Percentiles rank a stretch among this genome's conserved stretches.
phyloP scores from a whole-genome alignment of 2,888 invertebrate genomes.

The Zeuzera pyrina region DNA sequence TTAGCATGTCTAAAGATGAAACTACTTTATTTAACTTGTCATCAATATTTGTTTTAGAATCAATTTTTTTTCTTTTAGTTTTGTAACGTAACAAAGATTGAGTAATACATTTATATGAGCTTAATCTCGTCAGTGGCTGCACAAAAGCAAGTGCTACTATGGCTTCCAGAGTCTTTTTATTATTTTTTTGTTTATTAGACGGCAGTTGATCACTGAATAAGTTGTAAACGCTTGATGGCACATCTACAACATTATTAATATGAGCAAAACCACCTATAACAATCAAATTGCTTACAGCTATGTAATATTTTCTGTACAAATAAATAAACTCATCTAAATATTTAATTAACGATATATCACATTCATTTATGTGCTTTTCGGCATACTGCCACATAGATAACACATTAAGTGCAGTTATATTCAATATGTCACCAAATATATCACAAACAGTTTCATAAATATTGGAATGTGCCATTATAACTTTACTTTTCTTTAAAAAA shows the following conservation, averaged over 20 bases:
- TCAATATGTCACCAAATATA: slow-evolving; percentile 78
- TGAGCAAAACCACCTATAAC: slow-evolving; percentile 80
- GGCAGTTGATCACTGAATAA: slow-evolving; percentile 73
- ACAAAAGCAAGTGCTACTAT: slow-evolving; percentile 74
- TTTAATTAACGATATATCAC: slow-evolving; percentile 79
- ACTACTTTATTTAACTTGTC: slow-evolving; percentile 71
- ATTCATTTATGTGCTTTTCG: slow-evolving; percentile 76
- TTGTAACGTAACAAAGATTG: slow-evolving; percentile 68
- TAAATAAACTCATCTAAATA: slow-evolving; percentile 81
- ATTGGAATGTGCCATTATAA: slow-evolving; percentile 66
- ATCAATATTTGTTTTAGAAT: slow-evolving; percentile 59
- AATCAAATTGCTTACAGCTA: slow-evolving; percentile 81
- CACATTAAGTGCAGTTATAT: slow-evolving; percentile 78
- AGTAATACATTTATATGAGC: slow-evolving; percentile 76
- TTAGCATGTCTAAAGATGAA: slow-evolving; percentile 75
- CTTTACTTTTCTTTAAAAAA: slow-evolving; percentile 76
- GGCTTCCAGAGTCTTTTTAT: slow-evolving; percentile 71
- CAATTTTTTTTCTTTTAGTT: slow-evolving; percentile 48
- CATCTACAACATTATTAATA: slow-evolving; percentile 76
- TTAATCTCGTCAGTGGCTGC: slow-evolving; percentile 75
- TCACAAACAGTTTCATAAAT: slow-evolving; percentile 78
- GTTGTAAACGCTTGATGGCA: slow-evolving; percentile 69
- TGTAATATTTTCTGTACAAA: slow-evolving; percentile 80
- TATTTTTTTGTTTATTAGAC: slow-evolving; percentile 66
- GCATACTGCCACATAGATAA: slow-evolving; percentile 80